phyloP scores from a whole-genome alignment of 1,140 invertebrate genomes.

The Drosophila truncata region DNA sequence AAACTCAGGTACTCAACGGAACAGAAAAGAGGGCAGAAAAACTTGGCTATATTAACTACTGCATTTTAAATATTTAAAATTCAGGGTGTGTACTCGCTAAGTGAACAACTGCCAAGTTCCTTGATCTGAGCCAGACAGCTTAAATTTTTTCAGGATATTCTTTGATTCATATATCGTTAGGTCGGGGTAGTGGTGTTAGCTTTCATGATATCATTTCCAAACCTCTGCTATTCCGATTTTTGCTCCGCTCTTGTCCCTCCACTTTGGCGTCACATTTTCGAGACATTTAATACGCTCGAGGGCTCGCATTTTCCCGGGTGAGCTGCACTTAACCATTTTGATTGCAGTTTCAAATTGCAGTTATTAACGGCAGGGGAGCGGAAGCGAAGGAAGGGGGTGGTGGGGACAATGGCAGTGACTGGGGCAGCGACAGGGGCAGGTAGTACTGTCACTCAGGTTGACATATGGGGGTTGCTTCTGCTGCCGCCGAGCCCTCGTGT shows the following conservation, averaged over 20 bases:
- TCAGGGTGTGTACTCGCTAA: too few species aligned
- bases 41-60: not conserved
- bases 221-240: not conserved
- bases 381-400: constrained; percentile 4
- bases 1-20: too few species aligned
- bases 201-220: constrained; percentile 5
- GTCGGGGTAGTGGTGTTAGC: not conserved
- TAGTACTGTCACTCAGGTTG: constrained; percentile 57
- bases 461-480: constrained; percentile 57
- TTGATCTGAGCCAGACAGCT: not conserved
- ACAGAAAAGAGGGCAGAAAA: too few species aligned
- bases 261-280: constrained; percentile 47
- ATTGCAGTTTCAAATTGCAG: constrained; percentile 72
- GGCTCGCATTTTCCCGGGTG: constrained; percentile 29
- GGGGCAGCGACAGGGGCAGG: constrained; percentile 1
- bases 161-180: not conserved
- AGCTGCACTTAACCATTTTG: constrained; percentile 58
- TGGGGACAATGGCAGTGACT: not conserved
- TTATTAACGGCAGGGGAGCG: constrained; percentile 53
- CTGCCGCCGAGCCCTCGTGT: constrained; percentile 15
- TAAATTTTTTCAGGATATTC: not conserved
- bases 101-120: not conserved
- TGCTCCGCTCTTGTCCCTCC: constrained; percentile 7
- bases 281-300: constrained; percentile 47
- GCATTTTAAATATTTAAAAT: not conserved